These are phyloP conservation scores for Microctenopoma stevenorrisi DNA, from an alignment of 2,797 vertebrate species.

Conservation along the genomic window DNA sequence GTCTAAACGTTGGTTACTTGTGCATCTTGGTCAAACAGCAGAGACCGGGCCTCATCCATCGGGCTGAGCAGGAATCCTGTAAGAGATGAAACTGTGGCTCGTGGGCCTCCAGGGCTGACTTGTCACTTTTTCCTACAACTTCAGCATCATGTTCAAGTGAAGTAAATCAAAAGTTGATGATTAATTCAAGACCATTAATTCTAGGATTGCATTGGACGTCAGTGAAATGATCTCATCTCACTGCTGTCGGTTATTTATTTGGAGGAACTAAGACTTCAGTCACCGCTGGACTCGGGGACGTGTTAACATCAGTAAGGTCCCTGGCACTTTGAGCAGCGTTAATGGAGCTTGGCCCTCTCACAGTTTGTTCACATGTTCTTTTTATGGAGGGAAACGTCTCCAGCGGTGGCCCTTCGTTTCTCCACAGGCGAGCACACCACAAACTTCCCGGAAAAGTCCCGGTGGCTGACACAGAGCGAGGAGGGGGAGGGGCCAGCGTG, in stretches of 20 bases:
- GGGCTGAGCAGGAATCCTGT: background rate
- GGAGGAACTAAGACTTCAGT: constrained; percentile 50
- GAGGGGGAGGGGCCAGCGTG: background rate
- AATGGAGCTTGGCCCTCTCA: constrained; percentile 68
- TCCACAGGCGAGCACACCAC: constrained; percentile 79
- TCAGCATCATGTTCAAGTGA: background rate
- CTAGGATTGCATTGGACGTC: background rate
- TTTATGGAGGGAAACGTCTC: constrained; percentile 81
- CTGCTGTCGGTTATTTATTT: constrained; percentile 35
- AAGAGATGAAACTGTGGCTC: background rate
- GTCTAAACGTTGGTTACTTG: background rate
- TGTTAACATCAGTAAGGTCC: constrained; percentile 48
- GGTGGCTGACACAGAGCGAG: constrained; percentile 26
- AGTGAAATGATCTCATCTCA: constrained; percentile 44
- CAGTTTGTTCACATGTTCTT: constrained; percentile 72
- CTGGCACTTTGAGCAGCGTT: constrained; percentile 58
- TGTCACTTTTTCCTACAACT: background rate
- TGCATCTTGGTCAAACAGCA: background rate
- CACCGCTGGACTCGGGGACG: constrained; percentile 52
- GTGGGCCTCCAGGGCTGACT: background rate
- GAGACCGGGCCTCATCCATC: background rate
- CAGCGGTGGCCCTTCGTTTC: constrained; percentile 78
- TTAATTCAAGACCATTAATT: constrained; percentile 1
- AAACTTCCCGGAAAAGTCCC: constrained; percentile 71
- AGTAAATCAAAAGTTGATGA: constrained; percentile 4